These are phyloP conservation scores for Himantopus leucocephalus DNA, from an alignment of 2,113 vertebrate species.

Conservation along the genomic window DNA sequence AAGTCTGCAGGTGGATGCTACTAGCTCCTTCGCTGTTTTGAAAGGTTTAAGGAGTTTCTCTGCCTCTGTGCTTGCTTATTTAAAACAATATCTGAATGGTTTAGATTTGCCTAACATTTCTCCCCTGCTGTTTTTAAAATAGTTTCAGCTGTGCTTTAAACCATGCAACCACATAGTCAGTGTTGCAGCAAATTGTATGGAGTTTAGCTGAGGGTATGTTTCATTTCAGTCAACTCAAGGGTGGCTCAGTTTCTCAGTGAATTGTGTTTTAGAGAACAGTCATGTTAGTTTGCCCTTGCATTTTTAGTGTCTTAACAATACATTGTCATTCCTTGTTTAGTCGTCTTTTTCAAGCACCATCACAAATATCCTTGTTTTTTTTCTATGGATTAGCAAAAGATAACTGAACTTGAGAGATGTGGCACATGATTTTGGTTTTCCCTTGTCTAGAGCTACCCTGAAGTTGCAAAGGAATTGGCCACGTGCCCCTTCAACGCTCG, in stretches of 20 bases:
- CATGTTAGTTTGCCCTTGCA: not conserved
- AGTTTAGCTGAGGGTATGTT: not conserved
- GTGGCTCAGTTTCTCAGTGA: not conserved
- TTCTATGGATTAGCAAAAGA: not conserved
- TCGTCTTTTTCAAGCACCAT: not conserved
- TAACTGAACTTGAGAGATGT: not conserved
- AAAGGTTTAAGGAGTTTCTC: not conserved
- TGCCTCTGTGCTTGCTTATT: not conserved
- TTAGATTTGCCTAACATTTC: not conserved
- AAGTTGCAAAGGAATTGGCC: conserved; percentile 31
- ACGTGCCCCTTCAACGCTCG: conserved; percentile 40
- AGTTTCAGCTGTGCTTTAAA: not conserved
- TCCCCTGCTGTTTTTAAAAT: not conserved
- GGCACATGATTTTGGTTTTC: not conserved
- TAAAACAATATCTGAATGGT: not conserved
- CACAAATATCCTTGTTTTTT: not conserved
- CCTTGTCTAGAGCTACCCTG: conserved; percentile 20
- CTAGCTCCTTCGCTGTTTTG: not conserved
- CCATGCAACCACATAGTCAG: not conserved
- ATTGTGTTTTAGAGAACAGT: not conserved
- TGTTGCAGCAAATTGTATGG: not conserved
- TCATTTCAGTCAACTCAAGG: not conserved
- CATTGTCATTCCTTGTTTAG: not conserved
- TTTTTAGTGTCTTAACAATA: not conserved
- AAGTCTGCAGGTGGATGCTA: not conserved